These are phyloP conservation scores for Cotesia vestalis DNA, from an alignment of 1,140 invertebrate species.

Conservation along the genomic window DNA sequence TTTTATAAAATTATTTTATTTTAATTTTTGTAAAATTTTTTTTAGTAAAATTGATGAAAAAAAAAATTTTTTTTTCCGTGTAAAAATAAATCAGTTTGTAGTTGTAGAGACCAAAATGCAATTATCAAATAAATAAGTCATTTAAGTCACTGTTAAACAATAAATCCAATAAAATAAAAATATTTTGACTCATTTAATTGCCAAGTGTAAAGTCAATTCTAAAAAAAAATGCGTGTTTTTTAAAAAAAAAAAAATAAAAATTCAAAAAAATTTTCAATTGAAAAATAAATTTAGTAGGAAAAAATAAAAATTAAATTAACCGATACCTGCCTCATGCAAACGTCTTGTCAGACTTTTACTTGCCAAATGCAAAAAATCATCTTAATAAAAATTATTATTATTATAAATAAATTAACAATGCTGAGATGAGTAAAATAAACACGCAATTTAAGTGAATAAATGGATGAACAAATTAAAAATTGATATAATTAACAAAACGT, in stretches of 20 bases:
- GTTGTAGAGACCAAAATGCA: constrained; percentile 32
- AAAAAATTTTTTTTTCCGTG: too few species aligned
- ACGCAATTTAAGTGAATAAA: not conserved
- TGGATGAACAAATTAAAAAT: constrained; percentile 7
- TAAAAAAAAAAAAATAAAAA: not conserved
- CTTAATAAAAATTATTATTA: constrained; percentile 42
- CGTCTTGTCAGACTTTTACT: constrained; percentile 41
- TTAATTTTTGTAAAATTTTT: too few species aligned
- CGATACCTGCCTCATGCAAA: constrained; percentile 52
- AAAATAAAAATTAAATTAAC: constrained; percentile 25
- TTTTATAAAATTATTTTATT: too few species aligned
- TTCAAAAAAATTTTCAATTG: not conserved
- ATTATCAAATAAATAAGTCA: constrained; percentile 33
- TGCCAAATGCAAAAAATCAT: constrained; percentile 51
- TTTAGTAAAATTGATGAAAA: too few species aligned
- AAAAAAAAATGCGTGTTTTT: not conserved
- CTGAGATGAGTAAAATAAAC: constrained; percentile 10
- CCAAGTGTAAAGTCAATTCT: constrained; percentile 13
- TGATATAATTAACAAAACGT: not conserved
- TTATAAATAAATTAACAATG: constrained; percentile 52
- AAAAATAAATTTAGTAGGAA: not conserved
- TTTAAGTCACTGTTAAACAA: constrained; percentile 2
- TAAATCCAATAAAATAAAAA: not conserved
- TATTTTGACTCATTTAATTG: constrained; percentile 1
- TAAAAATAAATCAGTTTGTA: not conserved